Percentiles rank a stretch among this genome's conserved stretches.
Evolutionary conservation across 1,140 invertebrate genomes (phyloP).

Genomic region (Bombus soroeensis): DNA sequence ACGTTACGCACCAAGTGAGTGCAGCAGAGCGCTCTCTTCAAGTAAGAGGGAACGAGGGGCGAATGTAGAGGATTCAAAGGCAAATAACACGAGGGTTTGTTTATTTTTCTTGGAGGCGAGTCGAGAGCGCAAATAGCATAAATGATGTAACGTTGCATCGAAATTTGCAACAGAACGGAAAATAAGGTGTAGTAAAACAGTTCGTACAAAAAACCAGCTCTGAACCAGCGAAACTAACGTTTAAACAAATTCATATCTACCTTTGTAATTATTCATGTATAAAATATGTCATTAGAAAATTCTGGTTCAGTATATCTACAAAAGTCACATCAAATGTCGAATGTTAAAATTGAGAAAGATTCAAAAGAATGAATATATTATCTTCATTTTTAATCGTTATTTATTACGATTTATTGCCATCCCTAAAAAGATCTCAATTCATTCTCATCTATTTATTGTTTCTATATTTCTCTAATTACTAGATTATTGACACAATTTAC

Average conservation of each 20-base stretch:
- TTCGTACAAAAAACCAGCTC: not conserved
- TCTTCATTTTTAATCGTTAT: too few relatives aligned
- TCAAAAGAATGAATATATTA: too few relatives aligned
- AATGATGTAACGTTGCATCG: constrained; percentile 16
- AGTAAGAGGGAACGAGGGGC: not conserved
- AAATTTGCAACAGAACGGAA: not conserved
- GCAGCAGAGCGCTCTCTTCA: not conserved
- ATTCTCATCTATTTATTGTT: not conserved
- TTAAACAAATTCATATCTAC: not conserved
- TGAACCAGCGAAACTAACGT: too few relatives aligned
- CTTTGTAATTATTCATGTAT: not conserved
- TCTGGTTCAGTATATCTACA: too few relatives aligned
- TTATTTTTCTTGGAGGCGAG: constrained; percentile 19
- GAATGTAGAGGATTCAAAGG: not conserved
- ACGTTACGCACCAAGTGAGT: not conserved
- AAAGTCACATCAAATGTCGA: too few relatives aligned
- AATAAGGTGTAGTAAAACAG: not conserved
- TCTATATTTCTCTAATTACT: not conserved
- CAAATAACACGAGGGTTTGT: not conserved
- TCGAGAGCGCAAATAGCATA: constrained; percentile 10
- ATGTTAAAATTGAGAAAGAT: too few relatives aligned
- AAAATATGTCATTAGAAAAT: too few relatives aligned
- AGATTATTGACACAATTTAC: not conserved
- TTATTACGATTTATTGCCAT: not conserved
- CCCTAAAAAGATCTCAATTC: not conserved